Evolutionary conservation across 92 coral and sea anemone genomes (phyloP).

Genomic region (Paramuricea clavata): DNA sequence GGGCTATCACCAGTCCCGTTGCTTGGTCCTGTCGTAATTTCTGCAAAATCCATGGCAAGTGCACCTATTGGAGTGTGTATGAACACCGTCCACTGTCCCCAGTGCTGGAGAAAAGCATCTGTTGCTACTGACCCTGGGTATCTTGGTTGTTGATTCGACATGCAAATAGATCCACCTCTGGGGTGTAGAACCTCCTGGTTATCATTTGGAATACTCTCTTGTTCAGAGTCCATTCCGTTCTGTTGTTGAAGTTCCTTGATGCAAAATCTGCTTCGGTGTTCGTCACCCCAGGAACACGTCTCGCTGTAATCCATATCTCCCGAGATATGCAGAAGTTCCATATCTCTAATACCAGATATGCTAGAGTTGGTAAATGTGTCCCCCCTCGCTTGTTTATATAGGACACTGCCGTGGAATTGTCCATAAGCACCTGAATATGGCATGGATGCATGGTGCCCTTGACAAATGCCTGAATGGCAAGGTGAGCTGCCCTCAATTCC

Average conservation of each 20-base stretch:
- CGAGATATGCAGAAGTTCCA: slow-evolving; percentile 64
- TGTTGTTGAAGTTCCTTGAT: slow-evolving; percentile 62
- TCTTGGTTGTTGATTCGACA: slow-evolving; percentile 30
- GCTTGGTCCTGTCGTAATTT: slow-evolving; percentile 58
- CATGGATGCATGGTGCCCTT: neutral
- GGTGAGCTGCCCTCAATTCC: slow-evolving; percentile 33
- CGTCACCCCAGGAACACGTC: no score
- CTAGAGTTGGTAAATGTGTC: slow-evolving; percentile 56
- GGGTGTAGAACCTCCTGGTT: slow-evolving; percentile 1
- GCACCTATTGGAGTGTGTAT: slow-evolving; percentile 33
- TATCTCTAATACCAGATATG: slow-evolving; percentile 58
- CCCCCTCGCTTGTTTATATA: slow-evolving; percentile 44
- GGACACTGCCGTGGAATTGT: slow-evolving; percentile 41
- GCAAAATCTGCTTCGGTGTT: no score
- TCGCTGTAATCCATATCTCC: no score
- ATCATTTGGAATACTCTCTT: slow-evolving; percentile 12
- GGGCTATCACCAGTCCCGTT: slow-evolving; percentile 50
- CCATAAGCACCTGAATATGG: slow-evolving; percentile 28
- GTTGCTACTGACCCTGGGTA: slow-evolving; percentile 37
- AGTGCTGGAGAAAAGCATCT: slow-evolving; percentile 37
- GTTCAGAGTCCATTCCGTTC: slow-evolving; percentile 10
- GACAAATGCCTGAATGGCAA: no score
- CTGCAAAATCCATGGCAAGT: slow-evolving; percentile 57
- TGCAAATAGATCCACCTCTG: slow-evolving; percentile 38
- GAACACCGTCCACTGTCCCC: slow-evolving; percentile 42